Conservation (phyloP, 2,888 invertebrate genomes). For the Pterostichus madidus region DNA sequence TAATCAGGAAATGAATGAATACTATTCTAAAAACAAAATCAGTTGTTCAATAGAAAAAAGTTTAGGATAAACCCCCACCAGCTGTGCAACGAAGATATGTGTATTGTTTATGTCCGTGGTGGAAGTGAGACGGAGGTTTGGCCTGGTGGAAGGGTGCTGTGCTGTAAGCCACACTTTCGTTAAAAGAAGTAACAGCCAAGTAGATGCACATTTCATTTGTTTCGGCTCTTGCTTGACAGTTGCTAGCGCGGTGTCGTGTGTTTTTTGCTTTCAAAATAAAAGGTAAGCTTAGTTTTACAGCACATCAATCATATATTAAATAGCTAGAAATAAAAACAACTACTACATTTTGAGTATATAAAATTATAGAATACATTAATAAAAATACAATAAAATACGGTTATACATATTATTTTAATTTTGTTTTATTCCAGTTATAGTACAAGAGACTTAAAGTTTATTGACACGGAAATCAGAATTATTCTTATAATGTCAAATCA, state of each 20-base stretch:
- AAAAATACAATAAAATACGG: no score
- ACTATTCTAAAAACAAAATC: constrained; percentile 40
- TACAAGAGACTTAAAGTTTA: no score
- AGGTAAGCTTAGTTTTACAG: constrained; percentile 22
- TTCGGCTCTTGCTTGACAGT: constrained; percentile 44
- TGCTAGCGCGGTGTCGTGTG: constrained; percentile 26
- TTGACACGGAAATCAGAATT: no score
- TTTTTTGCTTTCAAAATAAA: constrained; percentile 39
- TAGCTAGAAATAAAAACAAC: neutral
- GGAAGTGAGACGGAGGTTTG: constrained; percentile 25
- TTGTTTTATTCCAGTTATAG: no score
- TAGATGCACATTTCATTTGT: constrained; percentile 61
- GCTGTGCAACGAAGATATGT: constrained; percentile 6
- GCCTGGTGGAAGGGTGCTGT: constrained; percentile 47
- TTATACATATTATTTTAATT: no score
- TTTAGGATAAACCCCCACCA: constrained; percentile 29
- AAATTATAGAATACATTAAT: no score
- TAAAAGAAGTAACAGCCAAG: constrained; percentile 59
- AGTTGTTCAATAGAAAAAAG: constrained; percentile 19
- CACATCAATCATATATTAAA: neutral
- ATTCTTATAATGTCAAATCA: no score
- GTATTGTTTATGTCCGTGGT: neutral
- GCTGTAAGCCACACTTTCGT: constrained; percentile 44
- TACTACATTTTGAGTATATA: no score
- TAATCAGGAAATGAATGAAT: constrained; percentile 35